phyloP scores from a whole-genome alignment of 2,797 vertebrate species.

The Sarcoramphus papa region DNA sequence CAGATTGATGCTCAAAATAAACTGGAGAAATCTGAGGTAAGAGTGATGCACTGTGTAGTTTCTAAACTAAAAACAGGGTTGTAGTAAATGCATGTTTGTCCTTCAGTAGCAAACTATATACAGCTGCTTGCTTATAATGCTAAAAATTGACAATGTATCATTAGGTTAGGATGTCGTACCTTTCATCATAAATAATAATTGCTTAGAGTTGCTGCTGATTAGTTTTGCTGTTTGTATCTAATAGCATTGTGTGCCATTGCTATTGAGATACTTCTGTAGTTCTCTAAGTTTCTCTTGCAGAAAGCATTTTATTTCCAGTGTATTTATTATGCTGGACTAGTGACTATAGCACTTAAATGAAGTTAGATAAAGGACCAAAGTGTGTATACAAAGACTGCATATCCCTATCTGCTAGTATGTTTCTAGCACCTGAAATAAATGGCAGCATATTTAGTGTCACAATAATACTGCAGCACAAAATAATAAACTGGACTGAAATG shows the following conservation, averaged over 20 bases:
- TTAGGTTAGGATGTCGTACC: not conserved
- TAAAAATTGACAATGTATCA: not conserved
- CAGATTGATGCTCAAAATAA: constrained; percentile 98
- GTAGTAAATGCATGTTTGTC: constrained; percentile 23
- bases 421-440: not conserved
- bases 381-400: not conserved
- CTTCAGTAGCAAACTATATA: constrained; percentile 13
- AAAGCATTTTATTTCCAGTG: not conserved
- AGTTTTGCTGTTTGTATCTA: not conserved
- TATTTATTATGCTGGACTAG: not conserved
- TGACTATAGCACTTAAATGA: not conserved
- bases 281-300: not conserved
- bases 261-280: not conserved
- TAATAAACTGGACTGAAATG: not conserved
- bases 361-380: not conserved
- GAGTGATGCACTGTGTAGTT: constrained; percentile 25
- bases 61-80: not conserved
- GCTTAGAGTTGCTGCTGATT: not conserved
- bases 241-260: not conserved
- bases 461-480: not conserved
- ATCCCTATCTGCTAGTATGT: not conserved
- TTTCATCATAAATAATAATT: not conserved
- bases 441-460: not conserved
- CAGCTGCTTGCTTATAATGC: constrained; percentile 16
- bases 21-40: constrained; percentile 99